phyloP scores from a whole-genome alignment of 2,797 vertebrate species.

The Alca torda region DNA sequence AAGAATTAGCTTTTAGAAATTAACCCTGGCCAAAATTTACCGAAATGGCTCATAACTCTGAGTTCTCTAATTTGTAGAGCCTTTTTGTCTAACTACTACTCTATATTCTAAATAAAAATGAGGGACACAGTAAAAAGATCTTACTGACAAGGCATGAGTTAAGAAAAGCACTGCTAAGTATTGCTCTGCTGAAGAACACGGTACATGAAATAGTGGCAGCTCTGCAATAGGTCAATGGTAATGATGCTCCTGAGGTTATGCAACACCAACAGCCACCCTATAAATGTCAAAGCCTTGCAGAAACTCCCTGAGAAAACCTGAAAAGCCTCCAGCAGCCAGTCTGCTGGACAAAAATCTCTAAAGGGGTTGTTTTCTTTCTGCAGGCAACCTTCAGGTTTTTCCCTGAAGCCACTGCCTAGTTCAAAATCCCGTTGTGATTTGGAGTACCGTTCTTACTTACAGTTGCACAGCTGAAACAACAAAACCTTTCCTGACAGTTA shows the following conservation, averaged over 20 bases:
- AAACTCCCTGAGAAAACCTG: not conserved
- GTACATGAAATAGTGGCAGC: not conserved
- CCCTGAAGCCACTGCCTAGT: not conserved
- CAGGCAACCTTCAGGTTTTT: not conserved
- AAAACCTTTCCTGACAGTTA: not conserved
- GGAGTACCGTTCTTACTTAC: not conserved
- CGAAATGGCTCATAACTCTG: not conserved
- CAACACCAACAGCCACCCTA: not conserved
- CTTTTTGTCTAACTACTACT: not conserved
- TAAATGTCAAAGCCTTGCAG: conserved; percentile 10
- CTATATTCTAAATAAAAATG: not conserved
- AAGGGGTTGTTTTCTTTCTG: not conserved
- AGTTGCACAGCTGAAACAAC: not conserved
- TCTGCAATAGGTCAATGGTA: conserved; percentile 21
- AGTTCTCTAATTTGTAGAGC: not conserved
- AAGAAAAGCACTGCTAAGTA: not conserved
- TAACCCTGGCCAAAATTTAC: not conserved
- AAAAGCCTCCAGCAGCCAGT: not conserved
- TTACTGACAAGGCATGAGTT: not conserved
- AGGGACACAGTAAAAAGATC: not conserved
- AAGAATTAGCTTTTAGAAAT: not conserved
- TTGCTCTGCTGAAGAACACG: not conserved
- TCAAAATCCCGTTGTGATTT: not conserved
- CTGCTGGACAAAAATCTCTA: not conserved
- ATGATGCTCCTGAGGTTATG: conserved; percentile 33